Evolutionary conservation across 37 sponge, comb jelly and placozoan genomes (phyloP).

Genomic region (Haliclona indistincta): DNA sequence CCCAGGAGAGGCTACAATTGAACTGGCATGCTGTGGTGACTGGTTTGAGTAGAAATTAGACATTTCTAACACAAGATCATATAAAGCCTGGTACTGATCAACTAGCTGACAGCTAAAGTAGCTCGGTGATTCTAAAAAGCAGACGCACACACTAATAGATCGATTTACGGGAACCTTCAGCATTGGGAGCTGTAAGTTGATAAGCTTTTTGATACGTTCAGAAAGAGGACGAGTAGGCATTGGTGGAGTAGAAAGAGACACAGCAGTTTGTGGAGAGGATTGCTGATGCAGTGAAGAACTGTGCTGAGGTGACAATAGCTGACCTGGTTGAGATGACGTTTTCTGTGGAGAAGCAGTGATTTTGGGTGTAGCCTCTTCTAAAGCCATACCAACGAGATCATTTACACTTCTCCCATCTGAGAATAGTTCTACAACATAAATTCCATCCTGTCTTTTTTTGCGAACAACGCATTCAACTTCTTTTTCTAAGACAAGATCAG

Average conservation of each 20-base stretch:
- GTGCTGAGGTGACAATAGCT: neutral
- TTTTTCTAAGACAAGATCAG: slow-evolving; percentile 17
- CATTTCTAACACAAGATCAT: neutral
- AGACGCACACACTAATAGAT: slow-evolving; percentile 5
- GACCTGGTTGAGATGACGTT: neutral
- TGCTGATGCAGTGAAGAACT: no score
- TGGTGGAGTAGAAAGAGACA: no score
- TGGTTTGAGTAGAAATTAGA: slow-evolving; percentile 10
- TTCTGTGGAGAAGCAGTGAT: neutral
- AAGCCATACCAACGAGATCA: no score
- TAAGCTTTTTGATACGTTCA: no score
- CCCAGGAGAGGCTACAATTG: slow-evolving; percentile 2
- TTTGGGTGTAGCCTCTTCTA: neutral
- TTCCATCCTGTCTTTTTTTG: neutral
- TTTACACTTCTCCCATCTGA: neutral
- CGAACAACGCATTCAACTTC: neutral
- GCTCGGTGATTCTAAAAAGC: slow-evolving; percentile 31
- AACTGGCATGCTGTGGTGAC: neutral
- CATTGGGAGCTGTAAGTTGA: slow-evolving; percentile 2
- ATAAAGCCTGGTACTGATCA: neutral
- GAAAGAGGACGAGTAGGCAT: no score
- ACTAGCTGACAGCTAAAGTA: slow-evolving; percentile 51
- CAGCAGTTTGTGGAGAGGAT: no score
- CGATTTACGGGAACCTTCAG: slow-evolving; percentile 18
- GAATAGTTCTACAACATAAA: neutral